Evolutionary conservation across 2,113 vertebrate species (phyloP).

Genomic region (Cervus canadensis): DNA sequence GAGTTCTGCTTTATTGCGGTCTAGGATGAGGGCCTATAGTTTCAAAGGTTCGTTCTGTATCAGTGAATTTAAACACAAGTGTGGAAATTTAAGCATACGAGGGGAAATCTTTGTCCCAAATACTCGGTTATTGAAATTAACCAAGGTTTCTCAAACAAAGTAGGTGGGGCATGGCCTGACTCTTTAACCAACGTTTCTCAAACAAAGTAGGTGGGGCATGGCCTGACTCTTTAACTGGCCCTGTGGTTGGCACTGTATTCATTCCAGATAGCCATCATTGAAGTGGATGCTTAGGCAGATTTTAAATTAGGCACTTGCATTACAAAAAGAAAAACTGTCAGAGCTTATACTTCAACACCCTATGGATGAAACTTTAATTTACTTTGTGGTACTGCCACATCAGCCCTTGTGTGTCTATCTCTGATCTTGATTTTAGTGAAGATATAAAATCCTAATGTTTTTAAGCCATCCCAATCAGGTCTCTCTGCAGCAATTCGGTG

Average conservation of each 20-base stretch:
- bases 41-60: background rate
- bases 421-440: background rate
- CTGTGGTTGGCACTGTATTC: background rate
- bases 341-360: background rate
- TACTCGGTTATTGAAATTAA: background rate
- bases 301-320: background rate
- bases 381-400: background rate
- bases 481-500: background rate
- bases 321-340: background rate
- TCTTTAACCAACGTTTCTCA: background rate
- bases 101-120: background rate
- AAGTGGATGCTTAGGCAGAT: background rate
- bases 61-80: background rate
- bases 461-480: background rate
- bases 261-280: background rate
- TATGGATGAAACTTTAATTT: background rate
- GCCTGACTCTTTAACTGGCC: background rate
- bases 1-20: background rate
- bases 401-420: background rate
- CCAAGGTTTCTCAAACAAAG: background rate
- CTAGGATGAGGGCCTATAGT: background rate
- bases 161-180: background rate
- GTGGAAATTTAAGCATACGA: background rate
- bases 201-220: background rate
- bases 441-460: background rate